Base-by-base conservation (phyloP, 2,113 vertebrate genomes). In the Anser cygnoides region DNA sequence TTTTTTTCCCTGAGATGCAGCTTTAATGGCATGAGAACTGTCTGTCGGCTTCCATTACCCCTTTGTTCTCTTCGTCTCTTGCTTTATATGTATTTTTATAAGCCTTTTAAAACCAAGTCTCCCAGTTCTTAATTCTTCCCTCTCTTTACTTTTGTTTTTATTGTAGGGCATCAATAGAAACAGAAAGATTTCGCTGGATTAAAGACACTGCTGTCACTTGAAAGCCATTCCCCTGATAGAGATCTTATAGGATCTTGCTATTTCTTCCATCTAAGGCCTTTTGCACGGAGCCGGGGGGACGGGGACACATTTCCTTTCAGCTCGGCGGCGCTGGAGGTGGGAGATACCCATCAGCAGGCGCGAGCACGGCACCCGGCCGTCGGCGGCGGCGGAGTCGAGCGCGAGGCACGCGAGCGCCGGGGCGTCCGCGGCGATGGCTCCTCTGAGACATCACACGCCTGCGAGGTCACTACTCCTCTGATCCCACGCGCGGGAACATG, bases 121-220 rank as follows among this genome's bases (percentile, higher is more conserved):
- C 96, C 95, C 79, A n/a, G 11, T 77, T 94, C 89, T 94, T 95
- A 93, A 93, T 79, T 92, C 93, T 95, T 50, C 79, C 57, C 57
- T 94, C 89, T 86, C 93, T 97, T 94, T 91, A 96, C 96, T 97
- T 97, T 85, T 93, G 94, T 95, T 97, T 97, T 97, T 95, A 97
- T 96, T 96, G 95, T 9, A 58, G 90, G 55, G 94, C 96, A 96
- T 94, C 88, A 87, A 92, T 11, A 89, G 96, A 66, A 84, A 94
- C 81, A 90, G 94, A 76, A 93, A 94, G 94, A 95, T 94, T 95
- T 93, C 31, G 18, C 90, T 4, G 49, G 96, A 97, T 97, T 96
- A 96, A 95, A 97, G 91, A 62, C 1, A 0, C 0, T 49, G 81
- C 92, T 96, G 93, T 88, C 92, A 75, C 93, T 92, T 81, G 87